Conservation (phyloP, 2,888 invertebrate genomes). For the Spicauda simplicius region DNA sequence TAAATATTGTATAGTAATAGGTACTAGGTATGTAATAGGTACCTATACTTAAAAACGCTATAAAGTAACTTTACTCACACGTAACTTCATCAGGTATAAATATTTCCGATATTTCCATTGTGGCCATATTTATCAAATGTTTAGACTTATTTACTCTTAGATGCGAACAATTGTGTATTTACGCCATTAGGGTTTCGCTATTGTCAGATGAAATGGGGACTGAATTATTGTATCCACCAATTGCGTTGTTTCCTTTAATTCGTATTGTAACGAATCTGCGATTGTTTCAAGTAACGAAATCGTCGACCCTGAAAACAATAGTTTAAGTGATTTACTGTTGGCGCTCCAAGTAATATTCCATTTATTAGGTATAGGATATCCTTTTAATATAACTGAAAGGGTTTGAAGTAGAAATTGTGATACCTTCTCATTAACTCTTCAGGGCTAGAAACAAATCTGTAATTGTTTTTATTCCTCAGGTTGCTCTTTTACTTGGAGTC, state of each 20-base stretch:
- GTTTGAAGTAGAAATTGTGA: not conserved
- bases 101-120: not conserved
- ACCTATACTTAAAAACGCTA: too few species aligned
- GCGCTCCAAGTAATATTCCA: not conserved
- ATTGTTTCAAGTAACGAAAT: conserved; percentile 15
- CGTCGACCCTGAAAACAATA: conserved; percentile 26
- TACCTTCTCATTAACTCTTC: not conserved
- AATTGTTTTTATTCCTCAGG: not conserved
- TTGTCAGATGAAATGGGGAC: conserved; percentile 12
- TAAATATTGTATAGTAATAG: too few species aligned
- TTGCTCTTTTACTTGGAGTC: too few species aligned
- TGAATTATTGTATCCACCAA: conserved; percentile 19
- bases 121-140: not conserved
- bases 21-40: too few species aligned
- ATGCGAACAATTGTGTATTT: not conserved
- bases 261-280: conserved; percentile 21
- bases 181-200: conserved; percentile 8
- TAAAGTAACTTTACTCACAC: too few species aligned
- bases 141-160: not conserved
- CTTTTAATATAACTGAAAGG: conserved; percentile 1
- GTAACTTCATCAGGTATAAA: not conserved
- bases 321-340: conserved; percentile 21
- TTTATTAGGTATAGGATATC: not conserved
- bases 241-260: conserved; percentile 24
- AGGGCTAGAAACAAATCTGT: not conserved